Conservation (phyloP, 1,140 invertebrate species). For the Goniozus legneri region DNA sequence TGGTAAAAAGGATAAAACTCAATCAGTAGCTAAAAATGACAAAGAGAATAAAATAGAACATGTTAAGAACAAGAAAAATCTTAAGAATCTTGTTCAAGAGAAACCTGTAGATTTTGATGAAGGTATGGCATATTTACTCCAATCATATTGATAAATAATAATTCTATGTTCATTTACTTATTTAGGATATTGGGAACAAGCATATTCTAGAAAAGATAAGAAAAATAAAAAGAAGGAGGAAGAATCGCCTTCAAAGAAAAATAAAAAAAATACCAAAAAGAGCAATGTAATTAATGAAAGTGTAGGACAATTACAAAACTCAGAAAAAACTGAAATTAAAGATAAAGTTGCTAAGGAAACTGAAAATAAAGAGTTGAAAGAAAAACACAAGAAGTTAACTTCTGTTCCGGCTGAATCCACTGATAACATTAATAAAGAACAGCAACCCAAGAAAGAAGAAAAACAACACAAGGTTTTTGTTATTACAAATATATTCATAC, state of each 20-base stretch:
- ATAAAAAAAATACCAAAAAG: constrained; percentile 46
- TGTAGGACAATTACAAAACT: constrained; percentile 43
- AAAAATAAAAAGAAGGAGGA: constrained; percentile 62
- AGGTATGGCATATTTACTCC: no score
- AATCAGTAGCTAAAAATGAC: constrained; percentile 39
- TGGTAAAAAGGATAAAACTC: constrained; percentile 49
- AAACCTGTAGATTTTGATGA: constrained; percentile 73
- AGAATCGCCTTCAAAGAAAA: constrained; percentile 53
- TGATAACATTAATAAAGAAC: constrained; percentile 31
- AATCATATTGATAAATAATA: background rate
- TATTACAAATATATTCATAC: no score
- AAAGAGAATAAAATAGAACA: constrained; percentile 56
- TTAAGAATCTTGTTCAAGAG: constrained; percentile 57
- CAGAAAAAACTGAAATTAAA: constrained; percentile 49
- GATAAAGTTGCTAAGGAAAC: constrained; percentile 56
- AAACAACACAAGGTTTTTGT: constrained; percentile 37
- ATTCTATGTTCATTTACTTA: background rate
- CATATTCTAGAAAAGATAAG: constrained; percentile 65
- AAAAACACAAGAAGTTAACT: constrained; percentile 48
- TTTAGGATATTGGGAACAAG: constrained; percentile 66
- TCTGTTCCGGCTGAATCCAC: constrained; percentile 40
- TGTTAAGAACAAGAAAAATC: constrained; percentile 56
- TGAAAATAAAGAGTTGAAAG: constrained; percentile 54
- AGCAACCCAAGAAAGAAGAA: constrained; percentile 46
- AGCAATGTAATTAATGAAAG: constrained; percentile 40